These are phyloP conservation scores for Zaprionus tsacasi DNA, from an alignment of 1,140 invertebrate genomes.

Conservation along the genomic window DNA sequence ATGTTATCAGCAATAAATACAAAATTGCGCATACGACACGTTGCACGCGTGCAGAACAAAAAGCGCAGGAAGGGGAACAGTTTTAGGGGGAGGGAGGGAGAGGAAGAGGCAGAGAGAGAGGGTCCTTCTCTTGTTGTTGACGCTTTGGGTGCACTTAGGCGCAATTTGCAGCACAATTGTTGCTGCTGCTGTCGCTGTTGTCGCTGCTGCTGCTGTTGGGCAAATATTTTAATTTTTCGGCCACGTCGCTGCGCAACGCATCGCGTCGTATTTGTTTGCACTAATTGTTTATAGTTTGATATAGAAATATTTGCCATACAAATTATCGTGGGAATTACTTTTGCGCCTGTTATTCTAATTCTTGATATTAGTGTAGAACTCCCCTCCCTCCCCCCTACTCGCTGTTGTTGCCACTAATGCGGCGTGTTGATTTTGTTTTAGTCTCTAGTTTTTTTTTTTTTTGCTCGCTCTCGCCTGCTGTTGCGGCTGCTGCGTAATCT, in stretches of 20 bases:
- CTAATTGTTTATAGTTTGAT: slow-evolving; percentile 79
- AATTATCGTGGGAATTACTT: slow-evolving; percentile 75
- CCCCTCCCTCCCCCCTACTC: background rate
- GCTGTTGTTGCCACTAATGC: slow-evolving; percentile 33
- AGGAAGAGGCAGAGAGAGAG: background rate
- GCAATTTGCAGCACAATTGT: slow-evolving; percentile 55
- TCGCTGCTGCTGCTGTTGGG: slow-evolving; percentile 45
- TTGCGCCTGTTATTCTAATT: slow-evolving; percentile 33
- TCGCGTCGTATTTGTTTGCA: slow-evolving; percentile 64
- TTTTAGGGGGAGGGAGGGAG: background rate
- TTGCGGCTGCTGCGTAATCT: slow-evolving; percentile 2
- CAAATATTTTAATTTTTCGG: slow-evolving; percentile 57
- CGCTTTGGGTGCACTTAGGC: slow-evolving; percentile 74
- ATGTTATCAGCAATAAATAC: slow-evolving; percentile 74
- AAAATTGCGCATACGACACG: slow-evolving; percentile 74
- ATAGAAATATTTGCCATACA: slow-evolving; percentile 76
- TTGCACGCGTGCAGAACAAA: slow-evolving; percentile 32
- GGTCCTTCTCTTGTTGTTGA: slow-evolving; percentile 6
- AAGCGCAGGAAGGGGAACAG: background rate
- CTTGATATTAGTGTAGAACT: slow-evolving; percentile 28
- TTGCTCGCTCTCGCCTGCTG: too few species aligned
- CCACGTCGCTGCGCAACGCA: slow-evolving; percentile 27
- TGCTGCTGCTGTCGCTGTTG: slow-evolving; percentile 7
- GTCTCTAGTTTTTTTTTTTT: background rate
- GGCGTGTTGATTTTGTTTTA: slow-evolving; percentile 27